phyloP scores from a whole-genome alignment of 2,797 vertebrate genomes.

The Gobio occitaniae region DNA sequence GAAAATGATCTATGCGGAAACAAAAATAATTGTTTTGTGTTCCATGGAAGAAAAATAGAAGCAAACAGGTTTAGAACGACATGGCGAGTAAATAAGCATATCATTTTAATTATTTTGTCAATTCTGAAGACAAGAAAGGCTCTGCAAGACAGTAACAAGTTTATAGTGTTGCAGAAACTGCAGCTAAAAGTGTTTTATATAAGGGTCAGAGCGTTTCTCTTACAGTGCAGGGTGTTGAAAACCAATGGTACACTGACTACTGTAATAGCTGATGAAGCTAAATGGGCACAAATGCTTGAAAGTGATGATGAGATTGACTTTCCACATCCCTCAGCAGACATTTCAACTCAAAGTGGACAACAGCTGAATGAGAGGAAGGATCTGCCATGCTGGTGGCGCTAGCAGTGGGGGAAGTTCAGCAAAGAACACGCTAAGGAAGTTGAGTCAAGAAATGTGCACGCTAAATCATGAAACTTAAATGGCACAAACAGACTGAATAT shows the following conservation, averaged over 20 bases:
- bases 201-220: slow-evolving; percentile 10
- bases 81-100: background rate
- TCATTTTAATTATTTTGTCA: background rate
- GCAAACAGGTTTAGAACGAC: background rate
- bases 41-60: background rate
- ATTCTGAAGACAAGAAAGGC: background rate
- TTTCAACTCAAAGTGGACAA: slow-evolving; percentile 1
- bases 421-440: background rate
- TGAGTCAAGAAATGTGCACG: background rate
- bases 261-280: background rate
- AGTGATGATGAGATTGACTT: background rate
- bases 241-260: slow-evolving; percentile 1
- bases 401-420: slow-evolving; percentile 5
- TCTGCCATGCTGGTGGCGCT: background rate
- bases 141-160: background rate
- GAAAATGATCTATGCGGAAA: background rate
- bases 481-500: background rate
- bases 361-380: slow-evolving; percentile 8
- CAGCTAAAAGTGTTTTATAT: slow-evolving; percentile 10
- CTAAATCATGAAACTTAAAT: background rate
- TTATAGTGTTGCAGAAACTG: background rate
- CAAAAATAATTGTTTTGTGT: background rate
- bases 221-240: slow-evolving; percentile 5
- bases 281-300: background rate
- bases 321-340: background rate